Evolutionary conservation across 2,113 vertebrate genomes (phyloP).

Genomic region (Panthera leo): DNA sequence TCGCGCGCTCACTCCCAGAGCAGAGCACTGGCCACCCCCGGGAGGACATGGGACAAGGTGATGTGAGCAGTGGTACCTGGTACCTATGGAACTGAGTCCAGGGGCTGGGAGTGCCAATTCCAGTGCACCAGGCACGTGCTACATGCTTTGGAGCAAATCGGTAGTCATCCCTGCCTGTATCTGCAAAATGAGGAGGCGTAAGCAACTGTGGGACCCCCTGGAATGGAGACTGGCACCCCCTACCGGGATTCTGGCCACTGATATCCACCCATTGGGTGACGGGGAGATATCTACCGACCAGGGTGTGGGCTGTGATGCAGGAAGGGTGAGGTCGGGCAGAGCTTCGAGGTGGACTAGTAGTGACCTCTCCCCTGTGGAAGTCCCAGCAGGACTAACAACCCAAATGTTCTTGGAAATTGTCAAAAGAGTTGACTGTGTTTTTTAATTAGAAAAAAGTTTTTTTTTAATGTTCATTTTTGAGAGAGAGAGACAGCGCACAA

Average conservation of each 20-base stretch:
- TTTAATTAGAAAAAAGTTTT: neutral
- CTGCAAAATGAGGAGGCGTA: neutral
- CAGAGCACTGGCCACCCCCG: rapidly evolving
- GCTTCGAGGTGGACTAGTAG: neutral
- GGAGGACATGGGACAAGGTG: rapidly evolving
- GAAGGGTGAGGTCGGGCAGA: neutral
- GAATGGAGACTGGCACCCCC: neutral
- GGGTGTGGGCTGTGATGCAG: neutral
- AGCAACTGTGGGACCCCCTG: neutral
- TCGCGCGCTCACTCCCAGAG: neutral
- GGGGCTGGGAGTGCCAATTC: neutral
- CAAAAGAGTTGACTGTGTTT: neutral
- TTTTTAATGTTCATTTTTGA: neutral
- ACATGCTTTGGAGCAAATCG: neutral
- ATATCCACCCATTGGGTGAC: neutral
- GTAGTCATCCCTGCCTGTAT: neutral
- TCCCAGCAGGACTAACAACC: neutral
- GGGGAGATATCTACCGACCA: neutral
- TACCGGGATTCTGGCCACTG: neutral
- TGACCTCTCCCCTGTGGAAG: neutral
- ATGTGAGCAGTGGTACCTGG: neutral
- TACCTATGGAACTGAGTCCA: neutral
- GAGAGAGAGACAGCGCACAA: too few species aligned
- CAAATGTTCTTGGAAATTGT: neutral
- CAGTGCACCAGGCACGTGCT: neutral